phyloP scores from a whole-genome alignment of 2,113 vertebrate species.

The Cepphus grylle region DNA sequence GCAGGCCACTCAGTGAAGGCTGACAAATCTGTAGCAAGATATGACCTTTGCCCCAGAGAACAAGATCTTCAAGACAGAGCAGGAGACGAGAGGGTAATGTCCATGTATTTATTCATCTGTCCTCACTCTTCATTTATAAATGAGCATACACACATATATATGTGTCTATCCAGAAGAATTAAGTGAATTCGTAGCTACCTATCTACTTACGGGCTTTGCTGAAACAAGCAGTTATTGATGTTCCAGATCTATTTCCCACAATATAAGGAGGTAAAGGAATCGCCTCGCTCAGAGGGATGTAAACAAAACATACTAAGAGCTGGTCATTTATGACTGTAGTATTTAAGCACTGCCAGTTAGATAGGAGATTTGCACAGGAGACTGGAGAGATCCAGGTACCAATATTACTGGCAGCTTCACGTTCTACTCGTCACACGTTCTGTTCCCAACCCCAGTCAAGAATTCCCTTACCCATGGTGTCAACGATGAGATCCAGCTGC shows the following conservation, averaged over 20 bases:
- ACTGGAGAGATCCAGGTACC: background rate
- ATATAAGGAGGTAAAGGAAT: background rate
- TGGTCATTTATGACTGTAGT: background rate
- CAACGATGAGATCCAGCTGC: constrained; percentile 96
- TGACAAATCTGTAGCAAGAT: background rate
- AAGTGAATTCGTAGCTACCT: background rate
- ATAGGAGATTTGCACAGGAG: background rate
- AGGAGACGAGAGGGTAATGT: background rate
- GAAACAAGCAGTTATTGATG: background rate
- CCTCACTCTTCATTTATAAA: background rate
- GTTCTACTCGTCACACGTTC: background rate
- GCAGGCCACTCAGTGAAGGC: background rate
- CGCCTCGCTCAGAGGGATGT: background rate
- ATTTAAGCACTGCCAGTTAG: background rate
- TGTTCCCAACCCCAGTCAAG: background rate
- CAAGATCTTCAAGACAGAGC: background rate
- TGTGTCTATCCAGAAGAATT: background rate
- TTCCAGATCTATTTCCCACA: background rate
- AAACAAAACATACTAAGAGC: background rate
- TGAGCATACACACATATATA: background rate
- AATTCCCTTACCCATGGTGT: constrained; percentile 86
- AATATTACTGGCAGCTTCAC: background rate
- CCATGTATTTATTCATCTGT: background rate
- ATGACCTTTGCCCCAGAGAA: background rate
- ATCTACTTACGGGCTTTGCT: background rate